Evolutionary conservation across 2,888 invertebrate genomes (phyloP), one percentile per base, ranked within the genome.

Genomic region (Drosophila melanosoma): DNA sequence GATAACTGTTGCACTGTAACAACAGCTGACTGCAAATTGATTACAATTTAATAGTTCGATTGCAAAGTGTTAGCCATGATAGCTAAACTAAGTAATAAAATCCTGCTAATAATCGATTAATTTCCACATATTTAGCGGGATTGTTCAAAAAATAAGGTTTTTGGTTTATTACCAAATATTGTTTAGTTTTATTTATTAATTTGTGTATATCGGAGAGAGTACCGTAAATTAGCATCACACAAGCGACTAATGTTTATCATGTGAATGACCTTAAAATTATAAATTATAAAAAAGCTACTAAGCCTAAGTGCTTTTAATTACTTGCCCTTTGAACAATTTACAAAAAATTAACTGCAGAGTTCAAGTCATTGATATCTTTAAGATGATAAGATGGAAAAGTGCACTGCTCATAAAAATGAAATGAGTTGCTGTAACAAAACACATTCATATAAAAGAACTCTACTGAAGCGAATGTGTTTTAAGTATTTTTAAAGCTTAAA

Each of bases 11-110:
- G 42, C 53, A 35, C 10, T n/a, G 23, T 49, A 49, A 38, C 23
- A 74, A 65, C 76, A 76, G 76, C 79, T 76, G 74, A 48, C 33
- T 48, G 36, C 11, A 1, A 7, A n/a, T 4, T 52, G 15, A 26
- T 15, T 26, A 23, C 11, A 36, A 15, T 32, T 32, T 17, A 11
- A 17, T 56, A 51, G 54, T 11, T 48, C 40, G 53, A 60, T 54
- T 23, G n/a, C 26, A 35, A 26, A 23, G n/a, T 40, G 40, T 15
- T n/a, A 8, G 17, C 23, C 17, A 23, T 8, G 35, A 10, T 35
- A 17, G 3, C 17, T 17, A 15, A 45, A 15, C 20, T 23, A 2
- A 23, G 10, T n/a, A 23, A 10, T 32, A 1, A 17, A 70, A 6
- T 38, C 7, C 35, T 23, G 6, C 12, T 20, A 4, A 11, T 5